A percentile compares a stretch with the other conserved stretches of the same genome.
These are phyloP conservation scores for Potorous gilbertii DNA, from an alignment of 2,797 vertebrate species.

Conservation along the genomic window DNA sequence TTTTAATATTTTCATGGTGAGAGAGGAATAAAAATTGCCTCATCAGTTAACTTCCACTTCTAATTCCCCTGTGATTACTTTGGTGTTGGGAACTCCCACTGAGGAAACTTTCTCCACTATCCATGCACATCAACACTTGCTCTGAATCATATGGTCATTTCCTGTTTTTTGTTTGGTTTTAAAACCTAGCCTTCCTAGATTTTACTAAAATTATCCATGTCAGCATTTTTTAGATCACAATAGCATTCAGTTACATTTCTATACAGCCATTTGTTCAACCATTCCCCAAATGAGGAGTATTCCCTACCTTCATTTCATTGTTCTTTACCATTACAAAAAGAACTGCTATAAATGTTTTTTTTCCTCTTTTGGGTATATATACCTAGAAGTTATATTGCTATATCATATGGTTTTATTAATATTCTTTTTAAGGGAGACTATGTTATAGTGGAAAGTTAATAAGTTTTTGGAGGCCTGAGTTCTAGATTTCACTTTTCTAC, in stretches of 20 bases:
- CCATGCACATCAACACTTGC: background rate
- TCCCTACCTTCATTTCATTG: background rate
- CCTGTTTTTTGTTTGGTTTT: background rate
- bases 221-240: background rate
- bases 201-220: background rate
- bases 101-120: background rate
- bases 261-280: background rate
- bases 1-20: background rate
- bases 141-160: background rate
- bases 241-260: background rate
- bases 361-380: background rate
- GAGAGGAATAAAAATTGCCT: background rate
- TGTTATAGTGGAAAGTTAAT: background rate
- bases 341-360: background rate
- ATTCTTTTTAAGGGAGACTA: background rate
- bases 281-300: background rate
- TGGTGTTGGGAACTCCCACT: background rate
- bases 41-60: background rate
- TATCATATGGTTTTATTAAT: background rate
- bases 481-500: background rate
- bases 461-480: background rate
- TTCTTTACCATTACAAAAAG: background rate
- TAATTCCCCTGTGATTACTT: background rate
- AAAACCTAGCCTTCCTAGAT: background rate
- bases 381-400: background rate